Conservation (phyloP, 2,888 invertebrate genomes). For the Macaria liturata region DNA sequence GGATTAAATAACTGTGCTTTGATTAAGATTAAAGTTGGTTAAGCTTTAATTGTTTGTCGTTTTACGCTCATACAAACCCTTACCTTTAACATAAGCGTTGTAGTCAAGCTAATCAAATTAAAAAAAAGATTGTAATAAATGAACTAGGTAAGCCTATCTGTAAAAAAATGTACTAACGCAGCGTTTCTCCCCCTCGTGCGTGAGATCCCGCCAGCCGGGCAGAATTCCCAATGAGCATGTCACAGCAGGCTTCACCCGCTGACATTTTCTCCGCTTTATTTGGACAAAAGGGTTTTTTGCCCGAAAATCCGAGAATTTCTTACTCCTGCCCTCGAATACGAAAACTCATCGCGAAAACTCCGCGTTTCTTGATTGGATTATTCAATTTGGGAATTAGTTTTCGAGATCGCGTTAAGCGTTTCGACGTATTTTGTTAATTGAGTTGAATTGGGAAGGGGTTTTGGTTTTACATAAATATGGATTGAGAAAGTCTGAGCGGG, state of each 20-base stretch:
- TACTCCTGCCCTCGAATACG: conserved; percentile 49
- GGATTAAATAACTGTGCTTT: no score
- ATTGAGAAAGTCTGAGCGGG: conserved; percentile 23
- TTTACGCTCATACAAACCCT: no score
- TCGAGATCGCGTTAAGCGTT: conserved; percentile 44
- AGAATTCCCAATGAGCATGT: conserved; percentile 74
- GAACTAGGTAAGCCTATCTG: no score
- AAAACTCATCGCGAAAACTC: conserved; percentile 28
- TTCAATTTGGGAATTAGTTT: conserved; percentile 59
- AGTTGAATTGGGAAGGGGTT: conserved; percentile 32
- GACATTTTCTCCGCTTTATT: conserved; percentile 73
- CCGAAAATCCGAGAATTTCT: conserved; percentile 52
- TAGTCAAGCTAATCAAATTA: no score
- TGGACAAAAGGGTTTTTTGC: conserved; percentile 77
- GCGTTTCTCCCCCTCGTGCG: conserved; percentile 46
- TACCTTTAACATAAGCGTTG: no score
- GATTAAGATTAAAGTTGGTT: no score
- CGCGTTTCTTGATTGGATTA: conserved; percentile 61
- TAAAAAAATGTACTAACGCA: conserved; percentile 14
- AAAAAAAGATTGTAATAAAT: no score
- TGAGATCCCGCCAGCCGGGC: conserved; percentile 39
- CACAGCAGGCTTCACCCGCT: conserved; percentile 67
- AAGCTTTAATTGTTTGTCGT: no score
- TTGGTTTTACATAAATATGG: conserved; percentile 30
- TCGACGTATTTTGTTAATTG: conserved; percentile 37